Evolutionary conservation across 2,113 vertebrate genomes (phyloP).

Genomic region (Pampusana beccarii): DNA sequence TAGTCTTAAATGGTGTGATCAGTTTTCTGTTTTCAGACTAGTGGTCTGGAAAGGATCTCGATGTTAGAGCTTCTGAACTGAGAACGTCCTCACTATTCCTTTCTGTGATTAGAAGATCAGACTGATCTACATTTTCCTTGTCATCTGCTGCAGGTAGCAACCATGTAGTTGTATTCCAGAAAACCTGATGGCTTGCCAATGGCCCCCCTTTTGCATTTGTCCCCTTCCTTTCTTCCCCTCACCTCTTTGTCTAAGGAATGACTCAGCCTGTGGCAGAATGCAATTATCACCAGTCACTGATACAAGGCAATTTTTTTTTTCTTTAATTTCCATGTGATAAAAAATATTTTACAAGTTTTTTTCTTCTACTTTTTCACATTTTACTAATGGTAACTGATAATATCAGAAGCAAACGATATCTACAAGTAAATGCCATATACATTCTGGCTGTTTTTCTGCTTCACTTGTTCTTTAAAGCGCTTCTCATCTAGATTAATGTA

Average conservation of each 20-base stretch:
- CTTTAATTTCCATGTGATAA: background rate
- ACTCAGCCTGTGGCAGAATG: background rate
- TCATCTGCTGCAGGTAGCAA: background rate
- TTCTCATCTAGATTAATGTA: conserved; percentile 61
- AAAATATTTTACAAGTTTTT: background rate
- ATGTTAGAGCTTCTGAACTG: background rate
- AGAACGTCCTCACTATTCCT: background rate
- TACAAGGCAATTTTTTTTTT: background rate
- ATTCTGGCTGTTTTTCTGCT: conserved; percentile 38
- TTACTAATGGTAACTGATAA: background rate
- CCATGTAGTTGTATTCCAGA: background rate
- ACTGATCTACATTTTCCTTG: background rate
- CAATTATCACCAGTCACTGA: background rate
- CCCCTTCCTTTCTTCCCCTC: background rate
- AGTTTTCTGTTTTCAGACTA: background rate
- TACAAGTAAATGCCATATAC: background rate
- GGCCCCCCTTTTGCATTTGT: background rate
- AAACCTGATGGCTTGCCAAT: background rate
- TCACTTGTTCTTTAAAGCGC: conserved; percentile 55
- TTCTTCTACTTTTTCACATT: background rate
- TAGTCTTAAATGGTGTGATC: background rate
- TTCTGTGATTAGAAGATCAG: background rate
- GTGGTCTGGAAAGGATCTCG: background rate
- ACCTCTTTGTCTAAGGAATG: background rate
- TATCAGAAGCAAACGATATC: conserved; percentile 13